These are phyloP conservation scores for Alectura lathami DNA, from an alignment of 2,113 vertebrate species.

Conservation along the genomic window DNA sequence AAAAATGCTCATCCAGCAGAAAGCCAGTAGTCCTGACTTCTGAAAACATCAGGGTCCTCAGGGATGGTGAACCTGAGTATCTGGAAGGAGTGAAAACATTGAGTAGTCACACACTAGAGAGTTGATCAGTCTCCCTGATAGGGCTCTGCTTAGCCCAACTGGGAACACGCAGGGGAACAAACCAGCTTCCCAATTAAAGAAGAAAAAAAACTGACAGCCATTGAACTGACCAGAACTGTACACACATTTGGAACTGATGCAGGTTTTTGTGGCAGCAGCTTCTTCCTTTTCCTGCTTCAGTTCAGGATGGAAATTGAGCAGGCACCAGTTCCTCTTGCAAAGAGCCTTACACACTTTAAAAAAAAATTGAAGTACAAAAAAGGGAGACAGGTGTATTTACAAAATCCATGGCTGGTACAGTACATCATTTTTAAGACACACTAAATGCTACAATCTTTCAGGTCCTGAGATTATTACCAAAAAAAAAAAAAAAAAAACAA, in stretches of 20 bases:
- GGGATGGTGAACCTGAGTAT: constrained; percentile 48
- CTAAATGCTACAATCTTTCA: constrained; percentile 88
- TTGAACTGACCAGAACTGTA: constrained; percentile 31
- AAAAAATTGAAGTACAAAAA: constrained; percentile 84
- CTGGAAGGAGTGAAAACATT: constrained; percentile 17
- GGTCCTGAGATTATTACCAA: constrained; percentile 86
- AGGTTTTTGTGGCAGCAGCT: constrained; percentile 72
- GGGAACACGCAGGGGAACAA: not conserved
- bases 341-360: constrained; percentile 76
- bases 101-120: constrained; percentile 25
- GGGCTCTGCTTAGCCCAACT: not conserved
- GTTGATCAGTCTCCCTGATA: constrained; percentile 21
- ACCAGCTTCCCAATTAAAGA: not conserved
- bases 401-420: constrained; percentile 87
- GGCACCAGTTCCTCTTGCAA: constrained; percentile 74
- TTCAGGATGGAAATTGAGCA: constrained; percentile 72
- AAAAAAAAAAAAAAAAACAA: constrained; percentile 6
- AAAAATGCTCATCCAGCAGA: not conserved
- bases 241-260: constrained; percentile 38
- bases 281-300: constrained; percentile 72
- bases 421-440: constrained; percentile 88
- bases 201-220: not conserved
- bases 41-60: not conserved
- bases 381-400: constrained; percentile 83
- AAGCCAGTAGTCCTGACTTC: not conserved